These are phyloP conservation scores for Notarius lentiginosus DNA, from an alignment of 2,113 vertebrate genomes.

Conservation along the genomic window DNA sequence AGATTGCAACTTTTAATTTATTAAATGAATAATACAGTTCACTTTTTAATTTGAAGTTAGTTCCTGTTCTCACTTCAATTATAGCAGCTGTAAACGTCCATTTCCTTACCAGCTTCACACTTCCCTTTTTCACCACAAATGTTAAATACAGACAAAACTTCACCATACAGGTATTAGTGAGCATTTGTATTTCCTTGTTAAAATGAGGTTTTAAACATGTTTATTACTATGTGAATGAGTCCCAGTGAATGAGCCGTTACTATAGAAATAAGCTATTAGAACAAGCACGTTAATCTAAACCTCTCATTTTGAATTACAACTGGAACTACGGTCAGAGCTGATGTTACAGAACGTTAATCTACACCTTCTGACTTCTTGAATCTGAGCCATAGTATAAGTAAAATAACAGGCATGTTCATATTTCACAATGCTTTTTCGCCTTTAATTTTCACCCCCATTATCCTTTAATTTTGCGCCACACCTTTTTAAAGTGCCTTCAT, in stretches of 20 bases:
- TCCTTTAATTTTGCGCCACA: conserved; percentile 8
- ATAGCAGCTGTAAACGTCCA: background rate
- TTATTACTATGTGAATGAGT: background rate
- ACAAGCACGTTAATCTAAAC: background rate
- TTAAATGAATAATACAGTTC: background rate
- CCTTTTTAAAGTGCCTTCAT: background rate
- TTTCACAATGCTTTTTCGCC: background rate
- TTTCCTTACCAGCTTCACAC: background rate
- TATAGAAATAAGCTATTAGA: background rate
- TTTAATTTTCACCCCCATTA: background rate
- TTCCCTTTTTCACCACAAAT: background rate
- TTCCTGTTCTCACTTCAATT: background rate
- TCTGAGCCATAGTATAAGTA: background rate
- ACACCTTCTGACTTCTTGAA: background rate
- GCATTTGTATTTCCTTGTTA: background rate
- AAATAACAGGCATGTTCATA: background rate
- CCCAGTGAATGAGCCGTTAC: background rate
- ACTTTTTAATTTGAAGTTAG: background rate
- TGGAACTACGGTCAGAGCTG: background rate
- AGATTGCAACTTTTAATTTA: background rate
- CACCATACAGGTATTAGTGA: background rate
- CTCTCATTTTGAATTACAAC: background rate
- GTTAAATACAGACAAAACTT: background rate
- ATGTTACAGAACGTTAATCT: background rate
- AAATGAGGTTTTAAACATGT: background rate